phyloP scores from a whole-genome alignment of 2,113 vertebrate species.

The Tetrax tetrax region DNA sequence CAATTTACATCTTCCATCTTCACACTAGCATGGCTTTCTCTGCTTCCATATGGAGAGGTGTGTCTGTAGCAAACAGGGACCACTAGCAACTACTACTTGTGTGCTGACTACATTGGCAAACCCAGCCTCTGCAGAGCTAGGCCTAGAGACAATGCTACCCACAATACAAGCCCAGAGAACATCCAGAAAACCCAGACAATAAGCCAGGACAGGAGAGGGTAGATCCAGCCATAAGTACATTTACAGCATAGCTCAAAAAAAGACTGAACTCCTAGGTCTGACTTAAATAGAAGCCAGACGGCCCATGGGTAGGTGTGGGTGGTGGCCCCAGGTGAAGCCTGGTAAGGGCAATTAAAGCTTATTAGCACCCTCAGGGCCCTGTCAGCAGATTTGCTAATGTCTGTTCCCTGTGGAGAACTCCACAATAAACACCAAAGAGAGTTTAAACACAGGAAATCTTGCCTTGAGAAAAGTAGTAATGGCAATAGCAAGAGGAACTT shows the following conservation, averaged over 20 bases:
- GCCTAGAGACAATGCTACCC: fast-evolving
- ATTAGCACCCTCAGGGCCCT: background rate
- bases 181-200: fast-evolving
- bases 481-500: too few relatives aligned
- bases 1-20: background rate
- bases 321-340: background rate
- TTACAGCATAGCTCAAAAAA: background rate
- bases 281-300: background rate
- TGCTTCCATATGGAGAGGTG: background rate
- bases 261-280: fast-evolving
- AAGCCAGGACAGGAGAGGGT: background rate
- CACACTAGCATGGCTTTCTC: background rate
- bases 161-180: fast-evolving
- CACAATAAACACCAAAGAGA: background rate
- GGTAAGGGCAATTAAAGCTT: background rate
- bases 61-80: too few relatives aligned
- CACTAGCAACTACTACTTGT: too few relatives aligned
- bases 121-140: too few relatives aligned
- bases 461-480: background rate
- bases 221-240: fast-evolving
- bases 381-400: background rate
- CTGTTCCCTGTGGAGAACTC: background rate
- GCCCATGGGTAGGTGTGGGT: background rate
- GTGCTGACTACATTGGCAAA: fast-evolving
- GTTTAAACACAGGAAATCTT: background rate